These are phyloP conservation scores for Amphipyra berbera DNA, from an alignment of 2,888 invertebrate genomes.

Conservation along the genomic window DNA sequence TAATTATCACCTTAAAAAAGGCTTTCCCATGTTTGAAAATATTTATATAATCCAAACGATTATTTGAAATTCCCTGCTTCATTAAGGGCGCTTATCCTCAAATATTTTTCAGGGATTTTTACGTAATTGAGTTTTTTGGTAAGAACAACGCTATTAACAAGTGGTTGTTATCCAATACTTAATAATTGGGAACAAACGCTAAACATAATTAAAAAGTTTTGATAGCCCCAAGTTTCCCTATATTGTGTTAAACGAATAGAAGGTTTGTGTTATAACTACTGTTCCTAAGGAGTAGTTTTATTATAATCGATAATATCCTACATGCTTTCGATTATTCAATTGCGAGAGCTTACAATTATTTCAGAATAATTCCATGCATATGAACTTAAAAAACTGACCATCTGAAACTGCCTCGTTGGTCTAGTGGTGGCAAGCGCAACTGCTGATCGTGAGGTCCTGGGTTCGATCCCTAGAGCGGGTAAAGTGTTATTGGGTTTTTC, in stretches of 20 bases:
- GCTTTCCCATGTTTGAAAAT: too few species aligned
- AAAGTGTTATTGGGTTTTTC: too few species aligned
- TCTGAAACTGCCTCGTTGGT: too few species aligned
- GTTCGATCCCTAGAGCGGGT: too few species aligned
- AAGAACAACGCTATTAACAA: slow-evolving; percentile 10
- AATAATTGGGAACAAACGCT: slow-evolving; percentile 17
- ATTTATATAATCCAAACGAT: not conserved
- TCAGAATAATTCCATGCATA: too few species aligned
- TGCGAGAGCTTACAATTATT: too few species aligned
- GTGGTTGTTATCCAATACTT: slow-evolving; percentile 32
- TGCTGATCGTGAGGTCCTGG: too few species aligned
- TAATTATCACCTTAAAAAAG: too few species aligned
- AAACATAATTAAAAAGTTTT: slow-evolving; percentile 29
- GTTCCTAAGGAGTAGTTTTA: not conserved
- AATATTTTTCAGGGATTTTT: slow-evolving; percentile 5
- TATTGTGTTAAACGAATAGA: not conserved
- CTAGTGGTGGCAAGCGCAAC: too few species aligned
- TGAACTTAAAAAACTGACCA: too few species aligned
- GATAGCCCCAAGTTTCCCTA: slow-evolving; percentile 5
- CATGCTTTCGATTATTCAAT: too few species aligned
- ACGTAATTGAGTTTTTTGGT: slow-evolving; percentile 5
- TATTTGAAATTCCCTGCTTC: not conserved
- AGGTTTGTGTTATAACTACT: not conserved
- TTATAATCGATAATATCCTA: not conserved
- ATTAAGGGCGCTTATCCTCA: not conserved